A percentile compares a stretch with the other conserved stretches of the same genome.
phyloP scores from a whole-genome alignment of 2,113 vertebrate genomes.

The Bucco capensis region DNA sequence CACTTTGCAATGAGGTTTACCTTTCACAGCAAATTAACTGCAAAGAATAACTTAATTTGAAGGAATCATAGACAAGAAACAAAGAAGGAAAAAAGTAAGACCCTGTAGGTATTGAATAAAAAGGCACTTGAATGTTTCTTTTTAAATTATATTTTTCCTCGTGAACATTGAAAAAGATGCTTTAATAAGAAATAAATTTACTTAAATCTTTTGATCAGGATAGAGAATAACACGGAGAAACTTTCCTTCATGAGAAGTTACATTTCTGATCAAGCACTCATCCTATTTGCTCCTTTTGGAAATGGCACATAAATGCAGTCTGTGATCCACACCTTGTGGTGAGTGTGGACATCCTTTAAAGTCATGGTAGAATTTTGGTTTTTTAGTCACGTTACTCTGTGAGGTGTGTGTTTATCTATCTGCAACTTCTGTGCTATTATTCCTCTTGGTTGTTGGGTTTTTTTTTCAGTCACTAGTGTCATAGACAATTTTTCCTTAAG shows the following conservation, averaged over 20 bases:
- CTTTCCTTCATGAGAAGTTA: background rate
- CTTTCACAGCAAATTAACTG: conserved; percentile 75
- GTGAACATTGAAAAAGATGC: background rate
- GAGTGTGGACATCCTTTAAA: background rate
- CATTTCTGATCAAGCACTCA: background rate
- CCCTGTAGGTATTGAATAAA: conserved; percentile 42
- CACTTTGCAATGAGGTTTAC: conserved; percentile 70
- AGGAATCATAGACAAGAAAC: conserved; percentile 32
- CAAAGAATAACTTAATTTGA: conserved; percentile 72
- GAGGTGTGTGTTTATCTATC: background rate
- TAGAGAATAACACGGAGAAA: background rate
- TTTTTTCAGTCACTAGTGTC: background rate
- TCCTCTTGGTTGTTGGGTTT: no score
- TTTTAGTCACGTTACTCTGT: background rate
- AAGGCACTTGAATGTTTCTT: conserved; percentile 4
- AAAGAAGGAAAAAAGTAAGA: background rate
- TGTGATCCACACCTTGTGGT: background rate
- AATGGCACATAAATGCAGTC: accelerated
- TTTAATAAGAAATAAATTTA: conserved; percentile 31
- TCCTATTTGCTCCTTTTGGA: background rate
- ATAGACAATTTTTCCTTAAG: background rate
- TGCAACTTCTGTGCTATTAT: background rate
- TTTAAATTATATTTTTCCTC: conserved; percentile 53
- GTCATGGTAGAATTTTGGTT: background rate
- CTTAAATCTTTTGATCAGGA: conserved; percentile 2